Evolutionary conservation across 2,113 vertebrate species (phyloP).

Genomic region (human (Homo sapiens)): DNA sequence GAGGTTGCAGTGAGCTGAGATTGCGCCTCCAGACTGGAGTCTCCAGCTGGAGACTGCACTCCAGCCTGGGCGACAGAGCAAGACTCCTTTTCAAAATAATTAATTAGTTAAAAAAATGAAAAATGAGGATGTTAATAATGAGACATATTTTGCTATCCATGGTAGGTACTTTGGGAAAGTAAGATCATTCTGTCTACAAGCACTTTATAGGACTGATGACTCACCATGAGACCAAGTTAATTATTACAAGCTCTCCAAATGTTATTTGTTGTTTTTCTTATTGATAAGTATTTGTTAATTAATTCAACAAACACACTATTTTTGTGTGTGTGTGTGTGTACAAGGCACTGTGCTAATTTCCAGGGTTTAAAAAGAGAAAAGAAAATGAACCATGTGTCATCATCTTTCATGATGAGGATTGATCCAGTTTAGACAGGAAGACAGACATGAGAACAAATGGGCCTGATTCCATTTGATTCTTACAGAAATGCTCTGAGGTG

Average conservation of each 20-base stretch:
- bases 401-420: not conserved
- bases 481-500: not conserved
- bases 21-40: no score
- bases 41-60: no score
- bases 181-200: not conserved
- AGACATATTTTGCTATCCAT: not conserved
- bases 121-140: not conserved
- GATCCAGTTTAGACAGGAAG: not conserved
- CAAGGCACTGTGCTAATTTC: not conserved
- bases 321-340: not conserved
- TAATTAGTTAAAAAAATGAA: not conserved
- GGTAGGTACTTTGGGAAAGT: not conserved
- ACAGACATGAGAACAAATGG: not conserved
- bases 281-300: constrained; percentile 27
- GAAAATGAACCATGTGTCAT: not conserved
- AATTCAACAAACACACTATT: not conserved
- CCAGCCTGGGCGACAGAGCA: no score
- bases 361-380: constrained; percentile 24
- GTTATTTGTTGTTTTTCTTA: not conserved
- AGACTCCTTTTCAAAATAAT: no score
- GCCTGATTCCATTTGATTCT: not conserved
- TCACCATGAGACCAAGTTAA: not conserved
- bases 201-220: not conserved
- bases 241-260: not conserved
- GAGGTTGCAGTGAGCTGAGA: no score